Conservation (phyloP, 2,888 invertebrate genomes). For the Gymnoscelis rufifasciata region DNA sequence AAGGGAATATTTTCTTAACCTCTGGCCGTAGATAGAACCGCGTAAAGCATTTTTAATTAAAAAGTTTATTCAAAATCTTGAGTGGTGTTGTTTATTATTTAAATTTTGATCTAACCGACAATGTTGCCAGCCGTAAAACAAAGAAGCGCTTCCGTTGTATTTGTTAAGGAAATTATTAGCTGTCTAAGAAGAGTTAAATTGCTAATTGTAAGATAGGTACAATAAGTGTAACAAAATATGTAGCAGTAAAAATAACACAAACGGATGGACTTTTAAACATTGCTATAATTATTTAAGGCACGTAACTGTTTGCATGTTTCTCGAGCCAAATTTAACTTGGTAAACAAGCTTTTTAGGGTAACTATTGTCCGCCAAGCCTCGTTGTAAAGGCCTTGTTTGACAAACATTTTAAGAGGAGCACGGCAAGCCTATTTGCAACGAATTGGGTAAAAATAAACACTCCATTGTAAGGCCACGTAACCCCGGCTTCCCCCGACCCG, state of each 20-base stretch:
- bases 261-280: not conserved
- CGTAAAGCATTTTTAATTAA: slow-evolving; percentile 21
- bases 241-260: not conserved
- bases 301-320: slow-evolving; percentile 9
- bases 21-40: slow-evolving; percentile 7
- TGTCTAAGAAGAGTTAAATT: slow-evolving; percentile 10
- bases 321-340: slow-evolving; percentile 12
- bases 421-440: slow-evolving; percentile 26
- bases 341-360: slow-evolving; percentile 20
- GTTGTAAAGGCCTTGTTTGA: slow-evolving; percentile 25
- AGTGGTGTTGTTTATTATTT: slow-evolving; percentile 22
- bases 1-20: slow-evolving; percentile 10
- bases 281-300: not conserved
- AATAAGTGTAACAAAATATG: no score
- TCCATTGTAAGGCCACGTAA: slow-evolving; percentile 27
- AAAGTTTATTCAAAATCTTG: slow-evolving; percentile 20
- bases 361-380: slow-evolving; percentile 25
- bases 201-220: no score
- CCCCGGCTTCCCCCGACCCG: slow-evolving; percentile 17
- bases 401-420: slow-evolving; percentile 28
- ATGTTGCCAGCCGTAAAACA: slow-evolving; percentile 21
- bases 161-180: slow-evolving; percentile 18
- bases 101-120: slow-evolving; percentile 24
- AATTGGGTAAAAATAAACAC: slow-evolving; percentile 32
- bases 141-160: slow-evolving; percentile 19